Base-by-base conservation (phyloP, 2,888 invertebrate genomes). In the Melanotus villosus region DNA sequence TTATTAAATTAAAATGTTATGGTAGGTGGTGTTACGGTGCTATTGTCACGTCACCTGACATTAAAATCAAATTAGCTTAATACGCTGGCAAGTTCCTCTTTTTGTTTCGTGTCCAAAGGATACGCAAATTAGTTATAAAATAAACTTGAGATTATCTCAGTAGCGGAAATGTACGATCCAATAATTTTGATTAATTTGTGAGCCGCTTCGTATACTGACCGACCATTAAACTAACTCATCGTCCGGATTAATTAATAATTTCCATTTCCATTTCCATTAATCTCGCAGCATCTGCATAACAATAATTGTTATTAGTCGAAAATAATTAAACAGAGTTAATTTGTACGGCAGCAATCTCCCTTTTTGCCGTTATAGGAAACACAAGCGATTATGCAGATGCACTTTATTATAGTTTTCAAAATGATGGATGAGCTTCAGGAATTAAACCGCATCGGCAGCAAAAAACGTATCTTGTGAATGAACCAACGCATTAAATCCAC, bases 1-100 rank as follows among this genome's bases (percentile, higher is more conserved):
- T 83, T 83, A 83, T 83, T 82, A 83, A 84, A 84, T 84, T 84
- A 84, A 83, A 83, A 82, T 82, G 84, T 83, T 83, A 77, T 82
- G 83, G 79, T 82, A 74, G 78, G 81, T 82, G 82, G 83, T 84
- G 84, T 84, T 84, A 84, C 84, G 84, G 82, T 82, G 82, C 81
- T 80, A 82, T 83, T 84, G 83, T 84, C 83, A 81, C 78, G 77
- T 71, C 71, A 71, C 68, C 70, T 65, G 72, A 76, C 82, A 84
- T 84, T 84, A 84, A 84, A 84, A 84, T 82, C 83, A 79, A 82
- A 84, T 84, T 84, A 84, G 80, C 78, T 76, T 79, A 77, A 77
- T 77, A 72, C 45, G 68, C 67, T 69, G 54, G 63, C 65, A 66
- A 72, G 70, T 74, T 75, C 70, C 54, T 68, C 62, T 68, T 71